Evolutionary conservation across 2,888 invertebrate genomes (phyloP), one percentile per base, ranked within the genome.

Genomic region (Dione vanillae): DNA sequence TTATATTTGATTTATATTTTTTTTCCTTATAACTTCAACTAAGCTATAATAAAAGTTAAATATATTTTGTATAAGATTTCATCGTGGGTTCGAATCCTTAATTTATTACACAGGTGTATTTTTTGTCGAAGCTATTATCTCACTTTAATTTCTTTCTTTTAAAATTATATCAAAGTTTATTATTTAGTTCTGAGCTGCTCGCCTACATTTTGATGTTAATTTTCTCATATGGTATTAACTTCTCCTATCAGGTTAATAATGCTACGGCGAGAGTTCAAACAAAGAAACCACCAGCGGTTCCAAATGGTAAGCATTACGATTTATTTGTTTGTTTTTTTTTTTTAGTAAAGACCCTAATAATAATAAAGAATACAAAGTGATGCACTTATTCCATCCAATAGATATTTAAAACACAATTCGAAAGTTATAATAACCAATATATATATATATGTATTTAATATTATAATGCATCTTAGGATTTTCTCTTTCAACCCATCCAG

Each of bases 181-280:
- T 37, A n/a, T 37, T 37, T n/a, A 11, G 37, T 56, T 54, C n/a
- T 43, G 43, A n/a, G 20, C 20, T 45, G 20, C 11, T 56, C 37
- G 5, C 56, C 16, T 7, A 20, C 27, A 20, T 51, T 37, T 20
- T 64, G 11, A 49, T 40, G 9, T 54, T 43, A 56, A 8, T 41
- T 20, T 67, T 58, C 82, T 91, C 82, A 90, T 80, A 80, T 83
- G 78, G 71, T 78, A 37, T 86, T 90, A 86, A 84, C 83, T 90
- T 85, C 83, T 83, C 82, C 80, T 86, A 93, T 88, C 95, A 98
- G 99, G 99, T 99, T 91, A 99, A 99, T 96, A 99, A 99, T 95
- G 99, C 99, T 82, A 99, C 99, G 84, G 99, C 99, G 85, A 96
- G 99, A 95, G 99, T 99, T 92, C 99, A 99, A 96, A 99, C 99